A percentile compares a stretch with the other conserved stretches of the same genome.
Conservation (phyloP, 2,113 vertebrate species). For the Oriolus oriolus region DNA sequence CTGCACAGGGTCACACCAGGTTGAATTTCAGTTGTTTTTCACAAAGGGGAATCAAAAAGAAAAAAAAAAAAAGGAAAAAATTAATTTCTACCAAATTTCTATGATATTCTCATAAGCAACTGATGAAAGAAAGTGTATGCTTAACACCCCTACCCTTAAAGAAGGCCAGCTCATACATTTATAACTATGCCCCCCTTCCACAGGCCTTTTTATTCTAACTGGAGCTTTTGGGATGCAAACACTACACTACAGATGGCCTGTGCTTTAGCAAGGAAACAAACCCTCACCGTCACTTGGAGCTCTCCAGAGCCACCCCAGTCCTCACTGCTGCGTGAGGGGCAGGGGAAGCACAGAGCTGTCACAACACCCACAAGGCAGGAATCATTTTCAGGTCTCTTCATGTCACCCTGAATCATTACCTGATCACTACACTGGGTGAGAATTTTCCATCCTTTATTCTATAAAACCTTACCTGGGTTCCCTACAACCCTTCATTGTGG, state of each 20-base stretch:
- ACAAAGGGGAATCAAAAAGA: not conserved
- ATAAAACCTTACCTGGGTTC: not conserved
- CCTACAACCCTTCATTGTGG: not conserved
- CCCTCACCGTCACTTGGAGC: accelerated
- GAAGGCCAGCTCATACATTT: not conserved
- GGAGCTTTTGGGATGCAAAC: not conserved
- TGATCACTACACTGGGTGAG: accelerated
- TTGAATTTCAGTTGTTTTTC: not conserved
- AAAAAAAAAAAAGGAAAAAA: not conserved
- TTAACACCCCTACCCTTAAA: not conserved
- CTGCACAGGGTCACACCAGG: not conserved
- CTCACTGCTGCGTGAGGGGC: accelerated
- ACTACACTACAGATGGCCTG: not conserved
- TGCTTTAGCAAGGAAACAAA: not conserved
- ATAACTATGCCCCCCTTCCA: not conserved
- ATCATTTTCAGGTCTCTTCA: not conserved
- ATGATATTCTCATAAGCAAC: not conserved
- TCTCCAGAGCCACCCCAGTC: not conserved
- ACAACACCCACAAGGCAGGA: not conserved
- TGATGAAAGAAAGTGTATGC: not conserved
- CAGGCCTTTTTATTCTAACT: not conserved
- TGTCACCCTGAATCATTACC: not conserved
- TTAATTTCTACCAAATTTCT: not conserved
- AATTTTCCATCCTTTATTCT: not conserved
- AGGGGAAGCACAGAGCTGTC: not conserved